Base-by-base conservation (phyloP, 2,797 vertebrate genomes). In the Cuniculus paca region DNA sequence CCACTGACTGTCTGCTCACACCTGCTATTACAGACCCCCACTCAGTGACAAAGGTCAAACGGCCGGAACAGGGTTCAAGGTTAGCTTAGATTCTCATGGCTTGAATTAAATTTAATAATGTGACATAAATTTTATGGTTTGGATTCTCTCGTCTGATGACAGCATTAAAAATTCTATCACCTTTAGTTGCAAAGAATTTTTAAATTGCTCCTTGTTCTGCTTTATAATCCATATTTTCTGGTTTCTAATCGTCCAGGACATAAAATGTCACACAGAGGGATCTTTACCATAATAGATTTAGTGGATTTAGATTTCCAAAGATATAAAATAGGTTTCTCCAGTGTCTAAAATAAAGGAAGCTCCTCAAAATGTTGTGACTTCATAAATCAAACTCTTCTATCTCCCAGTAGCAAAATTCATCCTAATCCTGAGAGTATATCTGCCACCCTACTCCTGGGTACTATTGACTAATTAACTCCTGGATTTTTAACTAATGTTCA, bases 151-250 rank as follows among this genome's bases (percentile, higher is more conserved):
- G 45, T 97, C 72, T 96, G 90, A 70, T 92, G 93, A 81, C 50
- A 79, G 24, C 83, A 70, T 74, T 87, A 61, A 89, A 95, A 96
- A 84, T 17, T 34, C 45, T 83, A 39, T 17, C 80, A 63, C 88
- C 75, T 96, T 95, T 88, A 88, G 85, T 93, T 96, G 48, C 42
- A 88, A 80, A 78, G 94, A 63, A 91, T 85, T 65, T 91, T 91
- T 82, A 85, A 91, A 65, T 60, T 78, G 31, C 31, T 83, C 70
- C 58, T 92, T 80, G 61, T 4, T 95, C 26, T 94, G 34, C 39
- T n/a, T 95, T 88, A 70, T 83, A 88, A 56, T 90, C 77, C 54
- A 52, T 56, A 14, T 79, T 93, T 93, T 92, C 90, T 78, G 48
- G 28, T 82, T 92, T 61, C 61, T 74, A 91, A 75, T 92, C 74